phyloP scores from a whole-genome alignment of 2,888 invertebrate species.

The Loripinus fragilis region DNA sequence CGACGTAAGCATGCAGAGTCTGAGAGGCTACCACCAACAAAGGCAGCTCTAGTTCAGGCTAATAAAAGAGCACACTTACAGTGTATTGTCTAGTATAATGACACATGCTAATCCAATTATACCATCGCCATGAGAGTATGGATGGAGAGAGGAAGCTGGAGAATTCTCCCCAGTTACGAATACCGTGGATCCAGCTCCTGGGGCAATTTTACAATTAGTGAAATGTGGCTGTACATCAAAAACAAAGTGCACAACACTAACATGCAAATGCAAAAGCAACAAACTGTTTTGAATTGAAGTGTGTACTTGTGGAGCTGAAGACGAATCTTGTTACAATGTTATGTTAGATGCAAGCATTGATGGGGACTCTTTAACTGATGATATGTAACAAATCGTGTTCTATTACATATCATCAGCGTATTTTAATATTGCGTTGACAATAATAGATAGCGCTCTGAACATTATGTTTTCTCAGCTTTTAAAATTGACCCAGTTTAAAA shows the following conservation, averaged over 20 bases:
- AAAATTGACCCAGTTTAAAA: no score
- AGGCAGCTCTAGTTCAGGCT: neutral
- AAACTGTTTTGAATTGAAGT: neutral
- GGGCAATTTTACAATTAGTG: neutral
- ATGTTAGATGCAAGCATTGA: no score
- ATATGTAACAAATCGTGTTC: no score
- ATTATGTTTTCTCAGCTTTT: no score
- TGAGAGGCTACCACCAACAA: neutral
- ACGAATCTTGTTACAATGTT: neutral
- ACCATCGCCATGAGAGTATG: neutral
- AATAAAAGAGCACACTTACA: neutral
- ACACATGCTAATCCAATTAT: neutral
- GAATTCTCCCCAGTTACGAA: neutral
- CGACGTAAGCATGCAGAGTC: neutral
- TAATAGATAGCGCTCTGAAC: no score
- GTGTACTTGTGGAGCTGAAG: neutral
- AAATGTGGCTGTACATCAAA: neutral
- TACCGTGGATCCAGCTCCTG: neutral
- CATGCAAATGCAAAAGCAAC: neutral
- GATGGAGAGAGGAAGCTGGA: neutral
- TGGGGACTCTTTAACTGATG: no score
- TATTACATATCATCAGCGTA: no score
- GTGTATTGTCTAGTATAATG: neutral
- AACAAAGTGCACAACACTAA: neutral
- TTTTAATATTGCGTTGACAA: no score